Evolutionary conservation across 35 echinoderm and acorn worm genomes (phyloP), one percentile per base, ranked within the genome.

Genomic region (Heliocidaris erythrogramma): DNA sequence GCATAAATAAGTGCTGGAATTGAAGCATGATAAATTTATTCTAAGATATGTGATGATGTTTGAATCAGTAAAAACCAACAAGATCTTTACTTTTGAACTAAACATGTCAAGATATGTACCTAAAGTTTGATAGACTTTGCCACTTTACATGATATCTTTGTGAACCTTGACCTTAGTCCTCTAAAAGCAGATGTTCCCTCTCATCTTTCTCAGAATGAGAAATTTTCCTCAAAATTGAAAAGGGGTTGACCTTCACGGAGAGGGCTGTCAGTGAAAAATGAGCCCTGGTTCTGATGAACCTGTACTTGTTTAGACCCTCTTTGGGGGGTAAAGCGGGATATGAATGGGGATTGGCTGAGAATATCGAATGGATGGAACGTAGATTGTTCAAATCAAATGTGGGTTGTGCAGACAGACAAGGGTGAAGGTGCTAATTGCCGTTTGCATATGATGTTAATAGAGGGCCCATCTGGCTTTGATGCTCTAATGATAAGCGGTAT

Each of bases 381-480:
- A 78, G 27, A 78, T 78, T 78, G 65, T 78, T 78, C 65, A 17
- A 78, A 78, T 78, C 65, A 78, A 78, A 78, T 78, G 65, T 78
- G 65, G 18, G 2, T 17, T 78, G 65, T 78, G 65, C 27, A 24
- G 65, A 78, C 3, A 24, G 65, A 78, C 65, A 78, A n/a, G 65
- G 65, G 65, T 78, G 65, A 78, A 78, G 65, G 65, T 78, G 65
- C 65, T 78, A 78, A 78, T 78, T 78, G 65, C 65, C 65, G 65
- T 78, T 78, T 78, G 65, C 65, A 78, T 78, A n/a, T 78, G 65
- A 78, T n/a, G 65, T 78, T 78, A 78, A 78, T 78, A n/a, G 65
- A 78, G 27, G 17, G 21, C 65, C 27, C 17, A n/a, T 4, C 65
- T 78, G 17, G 65, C 65, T 78, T 78, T 78, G 65, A 78, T 78